Conservation (phyloP, 2,113 vertebrate species). For the Oreochromis niloticus region DNA sequence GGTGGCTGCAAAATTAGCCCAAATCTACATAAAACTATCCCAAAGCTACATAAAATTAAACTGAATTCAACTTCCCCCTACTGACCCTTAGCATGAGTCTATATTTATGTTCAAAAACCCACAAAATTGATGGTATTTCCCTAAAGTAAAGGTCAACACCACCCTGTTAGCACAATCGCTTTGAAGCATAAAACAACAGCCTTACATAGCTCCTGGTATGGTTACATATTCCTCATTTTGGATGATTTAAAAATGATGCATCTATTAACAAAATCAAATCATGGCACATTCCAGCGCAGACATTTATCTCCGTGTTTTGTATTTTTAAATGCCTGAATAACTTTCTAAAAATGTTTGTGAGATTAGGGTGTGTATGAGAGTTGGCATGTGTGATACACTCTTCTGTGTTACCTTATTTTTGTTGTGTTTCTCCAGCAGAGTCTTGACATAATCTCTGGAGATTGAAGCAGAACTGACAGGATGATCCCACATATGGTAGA, state of each 20-base stretch:
- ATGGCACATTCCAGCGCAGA: accelerated
- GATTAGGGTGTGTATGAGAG: background rate
- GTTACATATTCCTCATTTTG: background rate
- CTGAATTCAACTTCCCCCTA: background rate
- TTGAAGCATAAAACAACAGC: background rate
- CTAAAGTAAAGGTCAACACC: background rate
- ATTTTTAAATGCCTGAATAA: background rate
- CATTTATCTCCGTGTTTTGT: background rate
- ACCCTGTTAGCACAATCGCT: background rate
- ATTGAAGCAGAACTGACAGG: slow-evolving; percentile 80
- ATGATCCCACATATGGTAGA: slow-evolving; percentile 84
- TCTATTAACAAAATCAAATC: background rate
- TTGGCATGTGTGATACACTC: background rate
- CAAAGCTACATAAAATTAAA: background rate
- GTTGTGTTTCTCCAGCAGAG: slow-evolving; percentile 72
- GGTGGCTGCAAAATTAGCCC: accelerated
- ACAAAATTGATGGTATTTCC: background rate
- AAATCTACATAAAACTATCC: background rate
- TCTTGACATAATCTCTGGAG: slow-evolving; percentile 80
- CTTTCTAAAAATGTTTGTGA: background rate
- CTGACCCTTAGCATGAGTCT: background rate
- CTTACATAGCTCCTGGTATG: background rate
- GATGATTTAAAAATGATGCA: background rate
- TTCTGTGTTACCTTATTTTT: slow-evolving; percentile 71
- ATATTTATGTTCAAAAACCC: background rate